A percentile compares a stretch with the other conserved stretches of the same genome.
Conservation (phyloP, 1,140 invertebrate species). For the Nautilus pompilius region DNA sequence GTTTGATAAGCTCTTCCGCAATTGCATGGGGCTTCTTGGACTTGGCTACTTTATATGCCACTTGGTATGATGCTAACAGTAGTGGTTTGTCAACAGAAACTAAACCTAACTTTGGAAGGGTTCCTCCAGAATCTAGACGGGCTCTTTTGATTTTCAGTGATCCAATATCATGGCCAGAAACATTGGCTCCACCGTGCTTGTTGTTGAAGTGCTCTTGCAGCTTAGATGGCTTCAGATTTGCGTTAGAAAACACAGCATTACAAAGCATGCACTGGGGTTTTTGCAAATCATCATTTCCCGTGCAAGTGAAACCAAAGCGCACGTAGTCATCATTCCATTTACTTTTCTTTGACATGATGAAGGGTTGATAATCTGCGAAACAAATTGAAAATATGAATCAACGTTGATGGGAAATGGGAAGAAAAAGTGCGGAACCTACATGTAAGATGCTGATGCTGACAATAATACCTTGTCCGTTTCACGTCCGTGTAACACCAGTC, state of each 20-base stretch:
- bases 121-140: background rate
- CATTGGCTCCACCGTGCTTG: background rate
- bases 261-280: background rate
- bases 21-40: slow-evolving; percentile 1
- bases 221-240: background rate
- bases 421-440: too few relatives aligned
- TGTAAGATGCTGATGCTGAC: too few relatives aligned
- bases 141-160: background rate
- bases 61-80: background rate
- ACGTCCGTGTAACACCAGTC: too few relatives aligned
- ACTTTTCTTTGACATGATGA: background rate
- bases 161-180: background rate
- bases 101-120: slow-evolving; percentile 3
- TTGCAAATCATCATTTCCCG: background rate
- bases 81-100: background rate
- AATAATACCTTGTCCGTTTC: too few relatives aligned
- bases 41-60: background rate
- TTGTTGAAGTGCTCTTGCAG: background rate
- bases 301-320: background rate
- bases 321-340: background rate
- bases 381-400: too few relatives aligned
- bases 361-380: too few relatives aligned
- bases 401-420: too few relatives aligned
- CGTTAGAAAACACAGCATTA: background rate
- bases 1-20: slow-evolving; percentile 5